Conservation (phyloP, 2,797 vertebrate species). For the Amphiprion clarkii region DNA sequence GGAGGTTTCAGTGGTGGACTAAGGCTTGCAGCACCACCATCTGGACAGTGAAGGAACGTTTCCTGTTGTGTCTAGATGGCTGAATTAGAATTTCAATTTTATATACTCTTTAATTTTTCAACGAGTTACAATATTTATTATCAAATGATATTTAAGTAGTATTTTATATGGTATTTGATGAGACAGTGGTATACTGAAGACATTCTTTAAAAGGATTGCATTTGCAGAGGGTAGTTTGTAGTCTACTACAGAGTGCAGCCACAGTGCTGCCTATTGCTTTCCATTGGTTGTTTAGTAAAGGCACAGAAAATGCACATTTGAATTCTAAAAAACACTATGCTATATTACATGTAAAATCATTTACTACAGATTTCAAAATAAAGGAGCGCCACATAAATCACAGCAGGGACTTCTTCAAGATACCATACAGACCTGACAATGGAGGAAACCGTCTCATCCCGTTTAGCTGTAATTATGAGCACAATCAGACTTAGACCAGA, state of each 20-base stretch:
- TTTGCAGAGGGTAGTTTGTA: too few species aligned
- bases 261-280: not conserved
- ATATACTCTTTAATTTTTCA: not conserved
- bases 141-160: too few species aligned
- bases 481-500: too few species aligned
- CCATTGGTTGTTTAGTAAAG: too few species aligned
- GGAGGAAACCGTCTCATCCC: not conserved
- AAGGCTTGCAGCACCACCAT: slow-evolving; percentile 37
- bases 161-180: not conserved
- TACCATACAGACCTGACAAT: not conserved
- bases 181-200: too few species aligned
- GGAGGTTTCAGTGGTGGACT: not conserved
- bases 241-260: not conserved
- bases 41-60: slow-evolving; percentile 31
- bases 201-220: too few species aligned
- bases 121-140: not conserved
- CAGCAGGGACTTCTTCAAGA: not conserved
- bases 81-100: not conserved
- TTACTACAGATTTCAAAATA: too few species aligned
- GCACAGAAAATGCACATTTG: too few species aligned
- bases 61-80: not conserved
- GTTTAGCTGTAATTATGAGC: not conserved
- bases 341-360: too few species aligned
- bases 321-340: too few species aligned
- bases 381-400: not conserved